Conservation (phyloP, 2,113 vertebrate species). For the Callipepla squamata region DNA sequence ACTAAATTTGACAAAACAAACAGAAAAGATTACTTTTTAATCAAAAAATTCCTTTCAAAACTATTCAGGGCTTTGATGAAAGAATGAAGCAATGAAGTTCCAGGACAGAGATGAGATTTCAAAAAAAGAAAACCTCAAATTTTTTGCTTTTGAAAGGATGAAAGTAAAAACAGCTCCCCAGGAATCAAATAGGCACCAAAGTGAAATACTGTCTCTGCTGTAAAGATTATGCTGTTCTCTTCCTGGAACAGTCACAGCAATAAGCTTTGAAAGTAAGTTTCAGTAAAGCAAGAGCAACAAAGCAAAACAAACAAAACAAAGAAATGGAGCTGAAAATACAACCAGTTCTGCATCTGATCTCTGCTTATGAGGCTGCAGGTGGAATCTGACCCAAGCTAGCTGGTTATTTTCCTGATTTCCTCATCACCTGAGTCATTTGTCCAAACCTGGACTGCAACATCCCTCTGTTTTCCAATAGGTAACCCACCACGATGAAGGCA, state of each 20-base stretch:
- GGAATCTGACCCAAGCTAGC: neutral
- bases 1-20: slow-evolving; percentile 3
- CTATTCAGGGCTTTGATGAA: neutral
- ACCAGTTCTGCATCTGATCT: slow-evolving; percentile 12
- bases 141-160: neutral
- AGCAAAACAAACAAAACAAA: neutral
- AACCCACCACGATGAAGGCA: neutral
- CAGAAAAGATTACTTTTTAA: slow-evolving; percentile 10
- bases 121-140: neutral
- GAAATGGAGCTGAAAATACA: neutral
- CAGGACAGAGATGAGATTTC: neutral
- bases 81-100: neutral
- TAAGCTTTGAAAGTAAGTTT: neutral
- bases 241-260: neutral
- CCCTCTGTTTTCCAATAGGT: neutral
- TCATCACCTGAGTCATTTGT: neutral
- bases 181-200: neutral
- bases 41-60: slow-evolving; percentile 43
- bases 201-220: neutral
- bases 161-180: neutral
- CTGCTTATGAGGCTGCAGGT: neutral
- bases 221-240: neutral
- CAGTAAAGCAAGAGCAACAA: neutral
- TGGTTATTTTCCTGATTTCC: neutral
- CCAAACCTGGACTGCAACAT: neutral